Evolutionary conservation across 2,888 invertebrate genomes (phyloP).

Genomic region (Endomychus coccineus): DNA sequence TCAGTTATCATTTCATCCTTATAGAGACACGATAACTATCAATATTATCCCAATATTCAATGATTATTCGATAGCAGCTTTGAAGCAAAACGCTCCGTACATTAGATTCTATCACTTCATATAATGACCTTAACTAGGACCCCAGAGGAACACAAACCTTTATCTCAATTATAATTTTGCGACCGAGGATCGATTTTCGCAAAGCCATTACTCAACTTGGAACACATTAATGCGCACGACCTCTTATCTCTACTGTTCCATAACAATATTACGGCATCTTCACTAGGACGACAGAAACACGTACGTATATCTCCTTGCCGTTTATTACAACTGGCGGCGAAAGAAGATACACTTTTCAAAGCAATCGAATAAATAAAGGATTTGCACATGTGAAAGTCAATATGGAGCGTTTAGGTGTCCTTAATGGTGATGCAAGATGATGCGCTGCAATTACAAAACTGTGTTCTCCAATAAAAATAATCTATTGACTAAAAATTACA

Average conservation of each 20-base stretch:
- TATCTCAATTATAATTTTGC: constrained; percentile 26
- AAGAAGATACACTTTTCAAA: constrained; percentile 38
- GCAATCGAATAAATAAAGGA: constrained; percentile 36
- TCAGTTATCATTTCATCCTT: no score
- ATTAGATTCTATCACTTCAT: no score
- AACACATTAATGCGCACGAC: constrained; percentile 27
- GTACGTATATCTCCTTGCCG: constrained; percentile 24
- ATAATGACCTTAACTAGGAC: no score
- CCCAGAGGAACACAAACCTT: no score
- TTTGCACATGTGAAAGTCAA: constrained; percentile 34
- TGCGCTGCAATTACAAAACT: constrained; percentile 13
- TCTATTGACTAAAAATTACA: constrained; percentile 35
- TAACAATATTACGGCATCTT: constrained; percentile 26
- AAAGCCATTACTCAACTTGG: constrained; percentile 27
- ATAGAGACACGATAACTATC: no score
- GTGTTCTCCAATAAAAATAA: constrained; percentile 28
- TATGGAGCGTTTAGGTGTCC: constrained; percentile 27
- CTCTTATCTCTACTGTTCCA: constrained; percentile 17
- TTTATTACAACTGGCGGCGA: constrained; percentile 34
- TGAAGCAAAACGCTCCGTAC: no score
- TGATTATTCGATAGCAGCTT: no score
- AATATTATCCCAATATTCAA: no score
- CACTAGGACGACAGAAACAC: constrained; percentile 19
- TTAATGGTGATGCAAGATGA: constrained; percentile 14
- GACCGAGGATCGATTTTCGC: constrained; percentile 24